Conservation (phyloP, 2,888 invertebrate species). For the Cylindroiulus punctatus region DNA sequence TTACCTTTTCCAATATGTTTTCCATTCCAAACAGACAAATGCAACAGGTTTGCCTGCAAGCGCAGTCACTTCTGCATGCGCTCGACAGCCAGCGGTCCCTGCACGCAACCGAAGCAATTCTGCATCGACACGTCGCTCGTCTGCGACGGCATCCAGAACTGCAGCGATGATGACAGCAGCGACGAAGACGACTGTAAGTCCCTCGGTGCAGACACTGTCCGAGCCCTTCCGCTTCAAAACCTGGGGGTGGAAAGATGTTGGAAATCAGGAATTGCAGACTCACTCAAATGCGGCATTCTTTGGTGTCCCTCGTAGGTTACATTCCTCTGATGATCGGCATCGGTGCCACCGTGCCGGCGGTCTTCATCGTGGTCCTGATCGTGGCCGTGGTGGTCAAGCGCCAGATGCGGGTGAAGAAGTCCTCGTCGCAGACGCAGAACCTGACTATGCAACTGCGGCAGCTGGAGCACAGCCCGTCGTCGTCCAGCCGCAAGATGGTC, state of each 20-base stretch:
- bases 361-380: slow-evolving; percentile 48
- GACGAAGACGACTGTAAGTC: slow-evolving; percentile 65
- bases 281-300: background rate
- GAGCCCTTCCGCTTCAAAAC: no score
- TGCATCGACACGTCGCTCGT: slow-evolving; percentile 66
- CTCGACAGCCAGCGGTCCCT: slow-evolving; percentile 63
- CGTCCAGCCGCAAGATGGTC: slow-evolving; percentile 57
- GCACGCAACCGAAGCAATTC: slow-evolving; percentile 63
- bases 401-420: slow-evolving; percentile 54
- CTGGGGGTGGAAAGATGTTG: background rate
- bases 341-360: slow-evolving; percentile 37
- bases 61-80: slow-evolving; percentile 64
- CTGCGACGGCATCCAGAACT: slow-evolving; percentile 66
- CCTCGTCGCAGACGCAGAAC: slow-evolving; percentile 58
- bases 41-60: slow-evolving; percentile 64
- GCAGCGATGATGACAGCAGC: slow-evolving; percentile 66
- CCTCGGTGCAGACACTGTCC: no score
- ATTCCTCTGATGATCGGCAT: slow-evolving; percentile 54
- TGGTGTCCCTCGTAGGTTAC: slow-evolving; percentile 38
- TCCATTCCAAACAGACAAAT: slow-evolving; percentile 60
- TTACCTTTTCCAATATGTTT: no score
- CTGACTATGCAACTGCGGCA: slow-evolving; percentile 60
- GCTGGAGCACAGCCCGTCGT: slow-evolving; percentile 60
- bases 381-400: slow-evolving; percentile 54
- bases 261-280: background rate